Evolutionary conservation across 2,113 vertebrate species (phyloP).

Genomic region (Gopherus flavomarginatus): DNA sequence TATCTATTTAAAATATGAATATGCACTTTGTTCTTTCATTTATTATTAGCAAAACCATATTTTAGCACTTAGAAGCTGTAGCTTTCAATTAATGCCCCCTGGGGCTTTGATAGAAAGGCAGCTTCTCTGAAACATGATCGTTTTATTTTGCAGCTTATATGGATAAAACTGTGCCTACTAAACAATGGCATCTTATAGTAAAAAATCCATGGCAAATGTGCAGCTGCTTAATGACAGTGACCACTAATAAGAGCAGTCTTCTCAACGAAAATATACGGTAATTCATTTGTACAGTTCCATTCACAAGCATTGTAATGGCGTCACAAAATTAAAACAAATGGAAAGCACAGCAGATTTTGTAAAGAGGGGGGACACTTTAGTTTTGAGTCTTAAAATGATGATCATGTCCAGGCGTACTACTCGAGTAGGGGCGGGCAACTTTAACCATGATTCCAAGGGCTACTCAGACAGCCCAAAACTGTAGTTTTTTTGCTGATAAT

Average conservation of each 20-base stretch:
- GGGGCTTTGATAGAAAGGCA: not conserved
- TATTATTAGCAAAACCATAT: not conserved
- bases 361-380: not conserved
- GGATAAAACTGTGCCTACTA: not conserved
- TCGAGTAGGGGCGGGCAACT: no score
- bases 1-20: not conserved
- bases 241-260: not conserved
- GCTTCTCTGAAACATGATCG: not conserved
- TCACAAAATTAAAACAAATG: not conserved
- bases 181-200: not conserved
- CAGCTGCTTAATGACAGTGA: accelerated
- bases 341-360: not conserved
- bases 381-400: not conserved
- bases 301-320: not conserved
- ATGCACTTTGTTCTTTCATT: not conserved
- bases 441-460: no score
- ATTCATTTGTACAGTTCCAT: accelerated
- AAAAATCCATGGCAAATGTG: not conserved
- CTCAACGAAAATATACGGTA: not conserved
- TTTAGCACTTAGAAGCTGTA: not conserved
- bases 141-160: not conserved
- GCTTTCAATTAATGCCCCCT: not conserved
- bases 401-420: not conserved
- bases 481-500: no score
- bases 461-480: no score